Evolutionary conservation across 1,140 invertebrate species (phyloP), one percentile per base, ranked within the genome.

Genomic region (Pollicipes pollicipes): DNA sequence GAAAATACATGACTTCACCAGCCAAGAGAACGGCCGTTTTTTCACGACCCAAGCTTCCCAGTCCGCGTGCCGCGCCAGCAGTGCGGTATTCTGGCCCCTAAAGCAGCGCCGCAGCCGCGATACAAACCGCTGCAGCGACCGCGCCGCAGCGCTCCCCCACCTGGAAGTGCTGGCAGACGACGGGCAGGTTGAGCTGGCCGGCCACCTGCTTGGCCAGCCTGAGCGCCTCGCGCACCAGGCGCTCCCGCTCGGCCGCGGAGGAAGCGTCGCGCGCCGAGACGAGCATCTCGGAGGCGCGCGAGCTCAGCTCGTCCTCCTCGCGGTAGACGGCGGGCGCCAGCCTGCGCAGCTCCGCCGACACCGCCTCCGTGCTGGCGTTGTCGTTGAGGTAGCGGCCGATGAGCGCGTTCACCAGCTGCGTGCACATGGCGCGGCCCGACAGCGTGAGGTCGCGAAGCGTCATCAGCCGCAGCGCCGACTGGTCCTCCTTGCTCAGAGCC

Each of bases 251-350:
- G 6, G 63, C 31, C 27, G 72, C 70, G 68, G 73, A 73, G 26
- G 32, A 66, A 27, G 71, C 72, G 30, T 69, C 66, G 32, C 74
- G 73, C 0, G 76, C 74, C 29, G 72, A 68, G 31, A 76, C 58
- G 28, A 77, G 73, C 24, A 76, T 74, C 69, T 76, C 73, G 70
- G 75, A 78, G 81, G 91, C 89, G 84, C 97, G 93, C 28, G 94
- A 88, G 79, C 90, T 95, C 37, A 93, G 89, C 27, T 93, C 95
- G 83, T 98, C 96, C 83, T 99, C 96, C 76, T 87, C 88, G 75
- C 90, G 90, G 77, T 97, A 99, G 0, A 99, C 83, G 76, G 88
- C 90, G 0, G 96, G 96, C 79, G 96, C 98, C 0, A 95, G 83
- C 77, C 88, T n/a, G 69, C 95, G 82, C n/a, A 99, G 81, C 79